These are phyloP conservation scores for Neodontobutis hainanensis DNA, from an alignment of 2,113 vertebrate genomes.

Conservation along the genomic window DNA sequence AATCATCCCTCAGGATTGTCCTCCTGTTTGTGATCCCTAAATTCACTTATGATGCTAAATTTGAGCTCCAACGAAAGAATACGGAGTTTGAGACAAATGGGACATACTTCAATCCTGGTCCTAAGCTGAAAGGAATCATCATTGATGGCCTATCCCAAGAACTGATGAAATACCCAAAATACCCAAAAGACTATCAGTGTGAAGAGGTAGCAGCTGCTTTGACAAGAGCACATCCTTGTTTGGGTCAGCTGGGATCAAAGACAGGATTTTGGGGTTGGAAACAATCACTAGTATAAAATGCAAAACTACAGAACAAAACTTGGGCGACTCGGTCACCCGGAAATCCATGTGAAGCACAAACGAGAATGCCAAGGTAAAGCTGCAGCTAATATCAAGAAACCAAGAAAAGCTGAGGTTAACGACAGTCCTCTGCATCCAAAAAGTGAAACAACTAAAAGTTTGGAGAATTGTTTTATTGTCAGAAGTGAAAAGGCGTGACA, in stretches of 20 bases:
- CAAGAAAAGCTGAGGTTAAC: conserved; percentile 37
- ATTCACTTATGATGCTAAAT: conserved; percentile 18
- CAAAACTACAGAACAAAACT: conserved; percentile 23
- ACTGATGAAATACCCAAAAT: conserved; percentile 39
- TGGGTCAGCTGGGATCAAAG: conserved; percentile 12
- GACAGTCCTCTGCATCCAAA: conserved; percentile 17
- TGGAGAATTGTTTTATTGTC: conserved; percentile 17
- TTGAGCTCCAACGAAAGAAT: conserved; percentile 26
- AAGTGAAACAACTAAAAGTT: conserved; percentile 10
- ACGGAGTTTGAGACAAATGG: conserved; percentile 25
- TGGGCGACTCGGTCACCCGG: no score
- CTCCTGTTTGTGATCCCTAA: conserved; percentile 21
- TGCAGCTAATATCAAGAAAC: conserved; percentile 41
- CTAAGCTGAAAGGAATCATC: conserved; percentile 33
- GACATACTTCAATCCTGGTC: conserved; percentile 26
- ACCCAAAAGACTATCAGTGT: conserved; percentile 28
- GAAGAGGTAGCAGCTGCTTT: conserved; percentile 37
- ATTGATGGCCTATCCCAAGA: conserved; percentile 36
- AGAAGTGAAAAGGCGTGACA: no score
- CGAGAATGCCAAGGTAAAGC: conserved; percentile 28
- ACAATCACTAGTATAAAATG: conserved; percentile 33
- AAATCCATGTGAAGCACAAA: conserved; percentile 38
- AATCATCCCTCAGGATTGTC: neutral
- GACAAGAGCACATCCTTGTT: no score
- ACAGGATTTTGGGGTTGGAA: conserved; percentile 37